Base-by-base conservation (phyloP, 2,888 invertebrate species). In the Trachelus stipa region DNA sequence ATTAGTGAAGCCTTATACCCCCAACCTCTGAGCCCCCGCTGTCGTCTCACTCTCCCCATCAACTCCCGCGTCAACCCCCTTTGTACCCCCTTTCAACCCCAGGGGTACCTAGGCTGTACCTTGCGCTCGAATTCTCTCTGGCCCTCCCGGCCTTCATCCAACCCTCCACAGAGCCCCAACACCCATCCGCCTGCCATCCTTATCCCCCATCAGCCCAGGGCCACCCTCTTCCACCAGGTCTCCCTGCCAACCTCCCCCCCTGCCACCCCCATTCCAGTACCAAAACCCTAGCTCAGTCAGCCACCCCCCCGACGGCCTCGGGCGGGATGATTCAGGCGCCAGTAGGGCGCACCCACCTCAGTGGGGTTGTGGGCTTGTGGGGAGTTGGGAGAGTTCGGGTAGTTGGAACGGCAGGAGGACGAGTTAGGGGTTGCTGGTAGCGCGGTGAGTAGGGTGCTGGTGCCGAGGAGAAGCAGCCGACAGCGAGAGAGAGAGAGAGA, bases 251-350 rank as follows among this genome's bases (percentile, higher is more conserved):
- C 88, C 85, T 80, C 80, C 81, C 83, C 84, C 83, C 84, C 84
- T 81, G 81, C 82, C 83, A 76, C 77, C 85, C 81, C 78, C 84
- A 79, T 79, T 85, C 85, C 87, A 85, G 85, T 85, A 83, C 88
- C 85, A 87, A 88, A 88, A 88, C 88, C 88, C 87, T 87, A 87
- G 88, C 87, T 88, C 88, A 87, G 87, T 88, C 87, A 88, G 87
- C 84, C 86, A 83, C 85, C 86, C 87, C 87, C 83, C 83, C 84
- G 77, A 84, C 85, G 88, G 90, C 91, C 90, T 90, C 90, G 87
- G 89, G 89, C 90, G 88, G 90, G 90, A 91, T 91, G 91, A 91
- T 91, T 91, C 91, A 91, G 91, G 91, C 91, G 91, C 91, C 91
- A 91, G 90, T 90, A 89, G 91, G 91, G 90, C 90, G 91, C 91